Base-by-base conservation (phyloP, 2,113 vertebrate genomes). In the Coturnix japonica region DNA sequence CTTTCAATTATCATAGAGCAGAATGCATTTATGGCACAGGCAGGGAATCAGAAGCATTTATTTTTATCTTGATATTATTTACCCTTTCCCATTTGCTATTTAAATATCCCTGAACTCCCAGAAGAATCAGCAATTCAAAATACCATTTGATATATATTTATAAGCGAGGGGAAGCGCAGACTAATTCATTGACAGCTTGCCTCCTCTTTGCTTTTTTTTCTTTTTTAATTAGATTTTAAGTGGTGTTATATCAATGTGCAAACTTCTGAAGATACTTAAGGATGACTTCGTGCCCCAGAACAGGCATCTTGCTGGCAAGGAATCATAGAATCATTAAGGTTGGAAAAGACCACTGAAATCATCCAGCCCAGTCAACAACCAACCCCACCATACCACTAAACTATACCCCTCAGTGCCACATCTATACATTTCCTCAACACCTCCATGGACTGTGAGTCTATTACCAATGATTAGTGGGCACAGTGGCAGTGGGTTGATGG, bases 61-160 rank as follows among this genome's bases (percentile, higher is more conserved):
- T 94, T 96, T 96, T 96, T 94, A 93, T 94, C 96, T 82, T 81
- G 84, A 85, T 92, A 91, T 93, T 89, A 95, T 93, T 95, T 93
- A 95, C 84, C 94, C 95, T 96, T 96, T 92, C 81, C 37, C 78
- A 91, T 84, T 96, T 54, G 51, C 75, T 94, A 91, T 95, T 95
- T 95, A 91, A 95, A 94, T 82, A 92, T 79, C 33, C 35, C 51
- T 57, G 33, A 92, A 91, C 82, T 80, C 64, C 54, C 60, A 73
- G 64, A 91, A 95, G 81, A 76, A 85, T 17, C 51, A 89, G 67
- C 46, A 77, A 69, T 87, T 91, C 49, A 81, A 94, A 96, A 87
- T 70, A 91, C 9, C 91, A 87, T 63, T 89, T 46, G 6, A 81
- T 47, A 93, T 54, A 49, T 63, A 91, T 92, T 67, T 86, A 64